phyloP scores from a whole-genome alignment of 1,140 invertebrate genomes.

The Neomicropteryx cornuta region DNA sequence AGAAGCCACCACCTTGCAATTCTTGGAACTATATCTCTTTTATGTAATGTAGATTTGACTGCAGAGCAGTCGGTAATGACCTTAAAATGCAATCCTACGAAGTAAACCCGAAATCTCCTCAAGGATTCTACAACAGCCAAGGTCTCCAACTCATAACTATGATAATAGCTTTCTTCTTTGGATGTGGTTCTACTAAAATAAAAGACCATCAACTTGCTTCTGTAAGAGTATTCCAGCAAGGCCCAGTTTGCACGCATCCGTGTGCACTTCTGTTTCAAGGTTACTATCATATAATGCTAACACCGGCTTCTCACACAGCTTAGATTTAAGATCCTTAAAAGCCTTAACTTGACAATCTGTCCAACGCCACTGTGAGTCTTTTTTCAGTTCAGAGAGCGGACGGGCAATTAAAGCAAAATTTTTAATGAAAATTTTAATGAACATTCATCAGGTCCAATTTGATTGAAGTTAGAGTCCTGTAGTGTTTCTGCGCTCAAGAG shows the following conservation, averaged over 20 bases:
- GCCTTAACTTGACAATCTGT: constrained; percentile 15
- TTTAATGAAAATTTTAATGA: too few relatives aligned
- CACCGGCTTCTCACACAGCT: constrained; percentile 13
- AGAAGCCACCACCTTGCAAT: constrained; percentile 16
- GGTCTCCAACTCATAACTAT: constrained; percentile 5
- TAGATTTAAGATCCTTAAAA: constrained; percentile 12
- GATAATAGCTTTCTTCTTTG: background rate
- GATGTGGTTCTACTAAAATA: background rate
- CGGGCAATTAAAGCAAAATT: constrained; percentile 21
- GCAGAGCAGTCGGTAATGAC: constrained; percentile 26
- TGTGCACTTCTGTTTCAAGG: constrained; percentile 17
- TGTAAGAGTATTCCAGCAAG: constrained; percentile 19
- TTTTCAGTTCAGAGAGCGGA: constrained; percentile 22
- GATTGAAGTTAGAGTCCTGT: too few relatives aligned
- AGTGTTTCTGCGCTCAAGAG: too few relatives aligned
- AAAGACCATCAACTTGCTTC: constrained; percentile 5
- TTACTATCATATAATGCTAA: constrained; percentile 20
- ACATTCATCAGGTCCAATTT: too few relatives aligned
- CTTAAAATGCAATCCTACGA: constrained; percentile 30
- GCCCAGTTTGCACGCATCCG: constrained; percentile 13
- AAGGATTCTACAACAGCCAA: constrained; percentile 32
- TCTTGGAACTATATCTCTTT: constrained; percentile 16
- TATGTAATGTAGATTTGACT: constrained; percentile 14
- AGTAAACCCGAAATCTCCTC: constrained; percentile 29
- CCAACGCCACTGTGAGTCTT: constrained; percentile 21